A percentile compares a stretch with the other conserved stretches of the same genome.
Conservation (phyloP, 2,113 vertebrate genomes). For the Hippotragus niger region DNA sequence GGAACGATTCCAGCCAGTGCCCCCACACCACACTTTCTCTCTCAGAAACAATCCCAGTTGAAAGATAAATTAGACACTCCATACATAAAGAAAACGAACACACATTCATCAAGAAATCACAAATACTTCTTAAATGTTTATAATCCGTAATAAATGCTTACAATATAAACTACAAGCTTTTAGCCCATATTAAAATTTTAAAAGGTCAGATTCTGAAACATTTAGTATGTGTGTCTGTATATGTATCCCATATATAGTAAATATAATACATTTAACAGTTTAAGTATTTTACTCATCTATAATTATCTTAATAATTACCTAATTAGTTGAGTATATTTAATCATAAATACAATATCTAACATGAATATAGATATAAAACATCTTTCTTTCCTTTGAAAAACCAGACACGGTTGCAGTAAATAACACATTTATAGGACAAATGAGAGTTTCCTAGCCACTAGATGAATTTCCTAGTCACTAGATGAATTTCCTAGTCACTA, state of each 20-base stretch:
- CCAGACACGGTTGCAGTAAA: background rate
- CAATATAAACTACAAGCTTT: background rate
- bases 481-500: background rate
- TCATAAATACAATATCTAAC: background rate
- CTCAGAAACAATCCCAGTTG: background rate
- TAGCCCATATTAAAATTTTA: background rate
- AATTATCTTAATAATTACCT: background rate
- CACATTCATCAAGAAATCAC: background rate
- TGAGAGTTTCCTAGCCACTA: background rate
- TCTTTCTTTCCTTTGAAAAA: slow-evolving; percentile 5
- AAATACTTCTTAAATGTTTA: background rate
- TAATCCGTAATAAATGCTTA: background rate
- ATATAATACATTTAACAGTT: background rate
- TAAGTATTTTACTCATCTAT: background rate
- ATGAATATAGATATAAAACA: background rate
- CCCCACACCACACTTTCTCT: background rate
- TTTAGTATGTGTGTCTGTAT: background rate
- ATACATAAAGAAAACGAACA: background rate
- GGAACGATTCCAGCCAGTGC: background rate
- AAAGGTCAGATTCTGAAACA: background rate
- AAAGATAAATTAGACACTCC: background rate
- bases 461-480: background rate
- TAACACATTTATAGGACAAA: background rate
- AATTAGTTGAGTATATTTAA: background rate
- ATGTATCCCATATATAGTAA: background rate